phyloP scores from a whole-genome alignment of 2,113 vertebrate species.

The Lonchura striata region DNA sequence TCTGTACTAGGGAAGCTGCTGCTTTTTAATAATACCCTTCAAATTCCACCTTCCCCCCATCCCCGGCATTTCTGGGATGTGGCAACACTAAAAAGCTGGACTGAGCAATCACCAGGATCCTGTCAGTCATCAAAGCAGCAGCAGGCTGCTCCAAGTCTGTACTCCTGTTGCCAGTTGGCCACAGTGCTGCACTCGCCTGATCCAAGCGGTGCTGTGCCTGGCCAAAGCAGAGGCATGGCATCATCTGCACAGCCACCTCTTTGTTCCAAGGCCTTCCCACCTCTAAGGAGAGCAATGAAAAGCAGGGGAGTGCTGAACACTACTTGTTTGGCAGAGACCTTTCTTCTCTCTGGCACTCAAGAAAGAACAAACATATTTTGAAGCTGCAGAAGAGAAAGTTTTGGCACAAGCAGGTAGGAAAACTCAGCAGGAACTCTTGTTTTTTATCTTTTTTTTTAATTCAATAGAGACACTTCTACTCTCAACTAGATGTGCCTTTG shows the following conservation, averaged over 20 bases:
- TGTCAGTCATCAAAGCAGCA: background rate
- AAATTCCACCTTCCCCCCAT: background rate
- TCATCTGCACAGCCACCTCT: background rate
- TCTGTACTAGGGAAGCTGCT: background rate
- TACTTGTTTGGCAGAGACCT: background rate
- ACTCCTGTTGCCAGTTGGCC: background rate
- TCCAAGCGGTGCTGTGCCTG: background rate
- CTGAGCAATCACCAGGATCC: background rate
- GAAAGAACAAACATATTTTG: constrained; percentile 45
- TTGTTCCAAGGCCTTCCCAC: background rate
- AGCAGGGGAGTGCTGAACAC: background rate
- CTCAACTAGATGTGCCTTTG: background rate
- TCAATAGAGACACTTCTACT: constrained; percentile 23
- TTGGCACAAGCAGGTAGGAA: background rate
- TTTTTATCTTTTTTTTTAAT: constrained; percentile 29
- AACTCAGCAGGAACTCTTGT: constrained; percentile 21
- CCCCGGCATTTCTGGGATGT: background rate
- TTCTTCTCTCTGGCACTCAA: background rate
- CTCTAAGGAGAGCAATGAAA: background rate
- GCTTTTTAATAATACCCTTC: background rate
- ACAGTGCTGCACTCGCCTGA: rapidly evolving
- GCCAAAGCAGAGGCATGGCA: background rate
- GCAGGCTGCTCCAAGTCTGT: background rate
- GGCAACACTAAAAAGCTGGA: background rate
- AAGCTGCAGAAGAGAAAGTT: constrained; percentile 42